Percentiles rank a stretch among this genome's conserved stretches.
phyloP scores from a whole-genome alignment of 2,113 vertebrate genomes.

The Spea multiplicata region DNA sequence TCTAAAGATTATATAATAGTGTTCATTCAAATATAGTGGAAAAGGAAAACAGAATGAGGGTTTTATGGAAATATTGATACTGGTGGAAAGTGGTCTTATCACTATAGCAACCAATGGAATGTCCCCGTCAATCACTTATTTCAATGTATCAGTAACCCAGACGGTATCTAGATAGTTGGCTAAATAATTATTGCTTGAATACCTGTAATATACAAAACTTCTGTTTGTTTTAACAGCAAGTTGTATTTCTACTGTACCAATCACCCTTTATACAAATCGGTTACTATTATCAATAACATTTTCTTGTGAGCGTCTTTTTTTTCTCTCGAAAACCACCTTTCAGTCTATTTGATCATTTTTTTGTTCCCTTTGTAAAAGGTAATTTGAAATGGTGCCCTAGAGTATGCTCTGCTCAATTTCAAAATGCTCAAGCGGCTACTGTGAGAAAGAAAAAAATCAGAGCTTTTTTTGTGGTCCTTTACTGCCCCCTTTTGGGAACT shows the following conservation, averaged over 20 bases:
- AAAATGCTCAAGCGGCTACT: constrained; percentile 14
- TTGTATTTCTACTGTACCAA: constrained; percentile 34
- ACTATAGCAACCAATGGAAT: no score
- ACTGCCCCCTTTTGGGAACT: constrained; percentile 73
- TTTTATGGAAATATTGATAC: no score
- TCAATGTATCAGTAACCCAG: background rate
- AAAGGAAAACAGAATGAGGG: no score
- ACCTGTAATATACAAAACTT: no score
- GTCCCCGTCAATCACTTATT: no score
- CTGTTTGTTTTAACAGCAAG: background rate
- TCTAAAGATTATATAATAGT: no score
- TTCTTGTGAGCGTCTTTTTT: constrained; percentile 59
- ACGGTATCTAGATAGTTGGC: background rate
- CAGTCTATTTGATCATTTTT: constrained; percentile 52
- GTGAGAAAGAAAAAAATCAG: constrained; percentile 1
- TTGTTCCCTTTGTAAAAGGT: constrained; percentile 57
- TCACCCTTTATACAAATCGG: constrained; percentile 44
- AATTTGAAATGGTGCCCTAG: constrained; percentile 56
- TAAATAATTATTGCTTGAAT: background rate
- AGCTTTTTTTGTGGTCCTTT: constrained; percentile 60
- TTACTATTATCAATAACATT: constrained; percentile 58
- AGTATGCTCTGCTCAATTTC: constrained; percentile 50
- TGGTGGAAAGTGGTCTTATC: no score
- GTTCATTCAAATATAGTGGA: no score
- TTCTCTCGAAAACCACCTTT: constrained; percentile 49